These are phyloP conservation scores for Cyclopterus lumpus DNA, from an alignment of 2,797 vertebrate species.

Conservation along the genomic window DNA sequence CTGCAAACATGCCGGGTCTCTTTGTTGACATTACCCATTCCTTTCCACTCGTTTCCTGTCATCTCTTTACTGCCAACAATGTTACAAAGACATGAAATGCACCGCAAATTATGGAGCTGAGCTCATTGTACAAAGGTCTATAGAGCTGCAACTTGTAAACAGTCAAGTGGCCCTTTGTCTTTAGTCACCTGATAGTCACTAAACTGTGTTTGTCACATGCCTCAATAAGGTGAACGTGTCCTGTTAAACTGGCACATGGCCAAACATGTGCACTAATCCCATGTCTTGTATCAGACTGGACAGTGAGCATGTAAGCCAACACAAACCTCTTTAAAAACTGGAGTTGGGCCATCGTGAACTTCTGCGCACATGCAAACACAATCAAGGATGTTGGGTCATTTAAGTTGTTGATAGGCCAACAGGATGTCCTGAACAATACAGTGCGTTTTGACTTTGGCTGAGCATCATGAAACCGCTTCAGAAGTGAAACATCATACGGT, in stretches of 20 bases:
- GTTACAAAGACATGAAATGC: neutral
- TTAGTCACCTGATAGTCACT: neutral
- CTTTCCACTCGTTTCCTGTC: neutral
- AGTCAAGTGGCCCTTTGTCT: neutral
- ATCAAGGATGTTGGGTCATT: conserved; percentile 25
- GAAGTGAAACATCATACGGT: neutral
- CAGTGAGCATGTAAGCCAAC: neutral
- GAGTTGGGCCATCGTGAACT: neutral
- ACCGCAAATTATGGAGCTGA: neutral
- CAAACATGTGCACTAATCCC: neutral
- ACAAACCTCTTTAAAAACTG: neutral
- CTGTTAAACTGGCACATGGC: conserved; percentile 4
- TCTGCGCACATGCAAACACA: conserved; percentile 6
- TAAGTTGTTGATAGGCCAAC: conserved; percentile 24
- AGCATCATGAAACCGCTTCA: neutral
- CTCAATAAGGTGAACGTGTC: neutral
- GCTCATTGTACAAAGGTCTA: neutral
- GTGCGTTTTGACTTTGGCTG: conserved; percentile 9
- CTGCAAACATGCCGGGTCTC: too few species aligned
- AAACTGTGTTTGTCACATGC: neutral
- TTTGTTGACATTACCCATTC: neutral
- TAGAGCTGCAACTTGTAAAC: neutral
- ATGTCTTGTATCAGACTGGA: neutral
- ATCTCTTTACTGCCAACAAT: neutral
- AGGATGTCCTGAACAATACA: conserved; percentile 43